Conservation (phyloP, 2,797 vertebrate species). For the Halcyon smyrnensis region DNA sequence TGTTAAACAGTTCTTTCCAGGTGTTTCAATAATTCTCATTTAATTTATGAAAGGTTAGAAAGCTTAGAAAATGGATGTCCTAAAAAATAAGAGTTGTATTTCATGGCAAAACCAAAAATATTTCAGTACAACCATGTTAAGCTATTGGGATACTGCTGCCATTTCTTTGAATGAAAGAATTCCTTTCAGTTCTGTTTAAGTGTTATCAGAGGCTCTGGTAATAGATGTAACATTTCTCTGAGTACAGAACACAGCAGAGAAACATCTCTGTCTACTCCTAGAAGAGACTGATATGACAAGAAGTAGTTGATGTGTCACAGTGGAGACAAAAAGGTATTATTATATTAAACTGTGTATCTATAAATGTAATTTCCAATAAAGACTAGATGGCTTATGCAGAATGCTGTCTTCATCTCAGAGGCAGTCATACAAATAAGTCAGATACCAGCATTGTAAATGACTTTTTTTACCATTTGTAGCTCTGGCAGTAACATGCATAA, state of each 20-base stretch:
- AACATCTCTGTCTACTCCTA: background rate
- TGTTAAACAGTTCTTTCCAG: background rate
- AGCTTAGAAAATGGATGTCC: background rate
- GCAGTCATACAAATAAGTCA: slow-evolving; percentile 19
- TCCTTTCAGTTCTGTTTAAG: background rate
- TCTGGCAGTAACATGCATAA: background rate
- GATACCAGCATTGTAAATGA: background rate
- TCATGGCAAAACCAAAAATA: background rate
- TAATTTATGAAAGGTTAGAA: slow-evolving; percentile 1
- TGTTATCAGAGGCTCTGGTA: background rate
- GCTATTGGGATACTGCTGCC: background rate
- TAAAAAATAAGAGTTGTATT: background rate
- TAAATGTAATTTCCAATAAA: slow-evolving; percentile 38
- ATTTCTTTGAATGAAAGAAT: background rate
- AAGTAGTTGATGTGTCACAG: background rate
- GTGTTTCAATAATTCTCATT: background rate
- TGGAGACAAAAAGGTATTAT: background rate
- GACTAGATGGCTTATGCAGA: background rate
- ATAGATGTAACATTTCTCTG: slow-evolving; percentile 2
- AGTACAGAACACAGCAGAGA: background rate
- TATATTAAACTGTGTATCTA: background rate
- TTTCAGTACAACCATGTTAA: background rate
- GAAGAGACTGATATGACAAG: background rate
- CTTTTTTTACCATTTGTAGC: background rate
- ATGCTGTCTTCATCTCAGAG: slow-evolving; percentile 5